These are phyloP conservation scores for Nudaria mundana DNA, from an alignment of 2,888 invertebrate genomes.

Conservation along the genomic window DNA sequence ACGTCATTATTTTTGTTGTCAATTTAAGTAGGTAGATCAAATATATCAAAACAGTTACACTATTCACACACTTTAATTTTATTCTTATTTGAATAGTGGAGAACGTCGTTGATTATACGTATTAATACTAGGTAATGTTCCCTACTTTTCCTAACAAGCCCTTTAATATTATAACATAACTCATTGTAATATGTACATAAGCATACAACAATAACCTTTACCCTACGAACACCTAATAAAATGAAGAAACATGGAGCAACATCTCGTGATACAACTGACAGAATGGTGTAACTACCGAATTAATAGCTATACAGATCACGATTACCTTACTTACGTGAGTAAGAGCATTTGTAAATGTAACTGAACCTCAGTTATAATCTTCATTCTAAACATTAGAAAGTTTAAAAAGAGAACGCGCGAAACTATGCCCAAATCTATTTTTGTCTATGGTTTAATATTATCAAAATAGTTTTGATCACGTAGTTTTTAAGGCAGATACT, in stretches of 20 bases:
- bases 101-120: no score
- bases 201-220: conserved; percentile 17
- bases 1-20: no score
- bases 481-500: neutral
- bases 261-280: conserved; percentile 37
- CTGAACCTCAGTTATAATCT: conserved; percentile 30
- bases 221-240: conserved; percentile 10
- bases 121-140: no score
- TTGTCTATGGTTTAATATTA: conserved; percentile 9
- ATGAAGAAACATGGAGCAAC: conserved; percentile 16
- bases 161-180: conserved; percentile 6
- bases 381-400: conserved; percentile 58
- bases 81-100: no score
- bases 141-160: no score
- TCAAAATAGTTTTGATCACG: conserved; percentile 6
- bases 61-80: no score
- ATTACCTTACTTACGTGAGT: conserved; percentile 56
- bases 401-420: conserved; percentile 36
- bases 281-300: conserved; percentile 36
- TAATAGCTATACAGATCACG: conserved; percentile 55
- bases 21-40: no score
- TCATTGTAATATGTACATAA: conserved; percentile 9
- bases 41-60: no score
- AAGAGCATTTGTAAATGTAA: conserved; percentile 7
- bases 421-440: conserved; percentile 28